Evolutionary conservation across 2,888 invertebrate species (phyloP).

Genomic region (Philereme vetulata): DNA sequence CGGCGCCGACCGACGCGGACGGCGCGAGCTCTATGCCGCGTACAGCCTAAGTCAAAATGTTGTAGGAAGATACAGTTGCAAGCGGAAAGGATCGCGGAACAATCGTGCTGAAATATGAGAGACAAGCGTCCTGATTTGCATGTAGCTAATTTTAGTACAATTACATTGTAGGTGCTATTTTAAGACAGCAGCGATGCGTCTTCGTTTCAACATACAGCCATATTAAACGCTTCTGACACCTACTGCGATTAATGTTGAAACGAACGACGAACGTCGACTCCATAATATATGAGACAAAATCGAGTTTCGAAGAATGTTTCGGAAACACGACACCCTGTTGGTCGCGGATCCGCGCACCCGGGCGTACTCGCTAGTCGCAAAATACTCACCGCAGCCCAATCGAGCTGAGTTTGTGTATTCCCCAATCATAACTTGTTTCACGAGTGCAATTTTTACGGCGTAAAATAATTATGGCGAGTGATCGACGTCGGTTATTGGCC

Average conservation of each 20-base stretch:
- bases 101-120: slow-evolving; percentile 18
- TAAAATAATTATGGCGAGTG: not conserved
- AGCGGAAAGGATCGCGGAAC: slow-evolving; percentile 9
- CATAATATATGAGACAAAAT: too few relatives aligned
- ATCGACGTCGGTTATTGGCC: slow-evolving; percentile 19
- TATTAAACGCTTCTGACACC: not conserved
- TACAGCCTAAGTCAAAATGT: too few relatives aligned
- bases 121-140: slow-evolving; percentile 30
- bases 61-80: not conserved
- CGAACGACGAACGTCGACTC: too few relatives aligned
- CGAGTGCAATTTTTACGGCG: slow-evolving; percentile 2
- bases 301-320: too few relatives aligned
- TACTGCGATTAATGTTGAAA: too few relatives aligned
- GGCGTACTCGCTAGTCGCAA: too few relatives aligned
- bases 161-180: slow-evolving; percentile 14
- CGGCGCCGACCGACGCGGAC: too few relatives aligned
- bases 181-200: not conserved
- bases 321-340: too few relatives aligned
- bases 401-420: not conserved
- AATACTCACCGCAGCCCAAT: too few relatives aligned
- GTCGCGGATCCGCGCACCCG: too few relatives aligned
- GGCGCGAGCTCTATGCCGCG: too few relatives aligned
- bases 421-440: slow-evolving; percentile 7
- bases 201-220: too few relatives aligned
- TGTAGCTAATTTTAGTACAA: slow-evolving; percentile 30